These are phyloP conservation scores for Oryzias celebensis DNA, from an alignment of 2,113 vertebrate species.

Conservation along the genomic window DNA sequence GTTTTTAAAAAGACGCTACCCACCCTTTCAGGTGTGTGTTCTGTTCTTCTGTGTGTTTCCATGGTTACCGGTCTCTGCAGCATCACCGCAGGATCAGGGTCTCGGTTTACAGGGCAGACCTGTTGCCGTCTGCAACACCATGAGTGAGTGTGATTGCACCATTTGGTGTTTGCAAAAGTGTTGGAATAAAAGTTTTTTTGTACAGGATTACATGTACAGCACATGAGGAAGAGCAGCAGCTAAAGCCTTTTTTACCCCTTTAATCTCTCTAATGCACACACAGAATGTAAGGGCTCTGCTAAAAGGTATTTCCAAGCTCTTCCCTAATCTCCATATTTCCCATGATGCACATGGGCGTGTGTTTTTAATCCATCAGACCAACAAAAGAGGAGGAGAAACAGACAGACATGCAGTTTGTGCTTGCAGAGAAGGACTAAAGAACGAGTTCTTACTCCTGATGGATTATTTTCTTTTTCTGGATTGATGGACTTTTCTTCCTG, in stretches of 20 bases:
- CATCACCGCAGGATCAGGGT: conserved; percentile 28
- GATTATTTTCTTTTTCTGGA: conserved; percentile 6
- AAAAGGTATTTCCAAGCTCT: conserved; percentile 8
- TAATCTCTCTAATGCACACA: background rate
- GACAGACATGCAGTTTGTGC: background rate
- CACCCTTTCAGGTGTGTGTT: background rate
- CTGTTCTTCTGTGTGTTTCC: conserved; percentile 17
- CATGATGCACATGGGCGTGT: conserved; percentile 46
- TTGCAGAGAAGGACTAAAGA: background rate
- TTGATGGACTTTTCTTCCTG: background rate
- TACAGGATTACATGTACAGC: too few species aligned
- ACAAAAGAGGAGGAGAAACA: conserved; percentile 11
- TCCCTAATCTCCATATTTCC: conserved; percentile 58
- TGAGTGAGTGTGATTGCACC: conserved; percentile 21
- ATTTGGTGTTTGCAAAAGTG: conserved; percentile 2
- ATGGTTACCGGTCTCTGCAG: conserved; percentile 6
- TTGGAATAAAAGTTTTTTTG: background rate
- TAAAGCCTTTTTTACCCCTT: too few species aligned
- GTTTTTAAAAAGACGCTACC: too few species aligned
- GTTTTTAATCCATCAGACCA: conserved; percentile 44
- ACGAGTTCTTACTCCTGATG: background rate
- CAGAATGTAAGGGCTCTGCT: conserved; percentile 11
- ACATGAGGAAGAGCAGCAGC: too few species aligned
- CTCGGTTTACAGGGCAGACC: conserved; percentile 9
- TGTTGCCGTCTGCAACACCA: background rate